Base-by-base conservation (phyloP, 2,113 vertebrate species). In the Eretmochelys imbricata region DNA sequence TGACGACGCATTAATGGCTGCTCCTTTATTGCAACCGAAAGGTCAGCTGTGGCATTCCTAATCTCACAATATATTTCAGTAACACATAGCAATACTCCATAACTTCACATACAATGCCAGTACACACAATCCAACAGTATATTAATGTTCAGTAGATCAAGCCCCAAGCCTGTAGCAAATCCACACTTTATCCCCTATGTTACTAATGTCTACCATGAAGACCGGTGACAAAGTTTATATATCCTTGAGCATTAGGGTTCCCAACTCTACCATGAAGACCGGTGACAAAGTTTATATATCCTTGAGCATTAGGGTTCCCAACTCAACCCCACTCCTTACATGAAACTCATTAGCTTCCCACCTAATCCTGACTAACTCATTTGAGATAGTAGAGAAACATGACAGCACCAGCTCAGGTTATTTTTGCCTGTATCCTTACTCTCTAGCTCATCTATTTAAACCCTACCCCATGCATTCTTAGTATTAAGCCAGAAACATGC, bases 371-470 rank as follows among this genome's bases (percentile, higher is more conserved):
- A 35, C 62, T 46, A 89, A 95, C 20, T 31, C 80, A 57, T 6
- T 92, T 85, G 80, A 97, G 91, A 49, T 4, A 90, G n/a, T 50
- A 84, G 65, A 89, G 84, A 78, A 95, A 85, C 2, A 82, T 8
- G 9, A 89, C 87, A 42, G 1, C 13, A 88, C n/a, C 29, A 82
- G 29, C 78, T 85, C 8, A 89, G 84, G 22, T 48, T 8, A 5
- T 25, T 80, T 22, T 14, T 76, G 54, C 3, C 25, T 10, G 48
- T 17, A 16, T 57, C 38, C 55, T 14, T 59, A 20, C 20, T 12
- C 14, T 3, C 13, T 87, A 11, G 10, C 9, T 78, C 6, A 75
- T 89, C 9, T 84, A 78, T 87, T 51, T 59, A 94, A 88, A 82
- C 54, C 22, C 42, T 49, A 65, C 49, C 2, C n/a, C 80, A 69